A percentile compares a stretch with the other conserved stretches of the same genome.
Evolutionary conservation across 2,113 vertebrate species (phyloP).

Genomic region (Harpagus bidentatus): DNA sequence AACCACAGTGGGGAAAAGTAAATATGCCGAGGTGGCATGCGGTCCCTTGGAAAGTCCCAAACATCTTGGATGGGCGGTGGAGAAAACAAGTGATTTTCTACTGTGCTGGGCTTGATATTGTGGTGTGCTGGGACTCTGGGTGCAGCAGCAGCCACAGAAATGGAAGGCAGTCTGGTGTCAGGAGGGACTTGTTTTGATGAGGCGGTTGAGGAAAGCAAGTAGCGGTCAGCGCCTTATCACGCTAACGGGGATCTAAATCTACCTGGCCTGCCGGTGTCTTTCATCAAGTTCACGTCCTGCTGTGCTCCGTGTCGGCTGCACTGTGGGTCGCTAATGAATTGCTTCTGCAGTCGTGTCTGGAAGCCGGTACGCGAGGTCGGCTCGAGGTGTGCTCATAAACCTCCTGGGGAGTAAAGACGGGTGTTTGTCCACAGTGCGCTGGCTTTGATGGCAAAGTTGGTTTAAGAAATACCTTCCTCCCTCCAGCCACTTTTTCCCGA

Average conservation of each 20-base stretch:
- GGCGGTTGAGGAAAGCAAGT: not conserved
- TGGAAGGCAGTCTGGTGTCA: not conserved
- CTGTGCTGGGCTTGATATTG: not conserved
- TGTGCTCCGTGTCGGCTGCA: not conserved
- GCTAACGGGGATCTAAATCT: not conserved
- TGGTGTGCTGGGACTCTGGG: not conserved
- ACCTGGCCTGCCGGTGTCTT: not conserved
- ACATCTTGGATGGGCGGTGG: not conserved
- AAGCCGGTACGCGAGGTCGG: accelerated
- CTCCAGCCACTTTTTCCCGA: not conserved
- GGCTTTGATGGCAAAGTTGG: not conserved
- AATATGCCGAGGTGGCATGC: accelerated
- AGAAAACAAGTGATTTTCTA: not conserved
- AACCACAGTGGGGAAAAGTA: not conserved
- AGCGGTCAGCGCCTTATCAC: not conserved
- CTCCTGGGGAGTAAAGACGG: not conserved
- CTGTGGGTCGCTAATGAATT: not conserved
- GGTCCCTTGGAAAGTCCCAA: not conserved
- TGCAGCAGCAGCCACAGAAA: not conserved
- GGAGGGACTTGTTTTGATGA: not conserved
- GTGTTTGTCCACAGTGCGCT: accelerated
- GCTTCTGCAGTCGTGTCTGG: not conserved
- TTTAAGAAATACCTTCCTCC: not conserved
- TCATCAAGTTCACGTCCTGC: not conserved
- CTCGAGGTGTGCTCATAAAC: not conserved